Base-by-base conservation (phyloP, 2,113 vertebrate species). In the Alosa alosa region DNA sequence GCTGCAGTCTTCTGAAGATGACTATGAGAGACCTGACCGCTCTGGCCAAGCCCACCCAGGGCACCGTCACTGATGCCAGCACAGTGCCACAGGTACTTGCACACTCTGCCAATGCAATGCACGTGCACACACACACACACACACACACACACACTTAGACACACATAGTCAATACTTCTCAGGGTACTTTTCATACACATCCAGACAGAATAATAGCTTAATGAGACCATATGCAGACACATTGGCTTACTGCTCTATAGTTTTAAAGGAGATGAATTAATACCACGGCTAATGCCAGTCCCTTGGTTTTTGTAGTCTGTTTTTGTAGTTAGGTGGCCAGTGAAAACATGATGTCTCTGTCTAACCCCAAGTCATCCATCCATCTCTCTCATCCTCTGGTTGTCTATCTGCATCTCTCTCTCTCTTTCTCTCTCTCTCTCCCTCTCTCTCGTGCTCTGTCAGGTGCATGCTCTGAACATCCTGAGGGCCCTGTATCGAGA, bases 381-480 rank as follows among this genome's bases (percentile, higher is more conserved):
- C 9, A 10, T 49, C 9, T 49, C 47, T 22, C 10, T 84, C 49
- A 44, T 13, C 11, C 72, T 36, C 39, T 44, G 60, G 8, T 75
- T 78, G 45, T n/a, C 1, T 41, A 55, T 52, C 31, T 60, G 18
- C 68, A 22, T 47, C 0, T 68, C 9, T 84, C 52, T 83, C 20
- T 78, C 47, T 49, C 47, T 49, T 10, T 49, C 47, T 11, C 47
- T 49, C 47, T 49, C 47, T 49, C 3, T 49, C 47, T 49, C 47
- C 10, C 47, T 49, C 47, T 11, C 47, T 49, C 47, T 11, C 3
- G 2, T 11, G 2, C 47, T 49, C 7, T 49, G 31, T 64, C 87
- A 99, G 97, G 98, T 99, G 90, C 98, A 99, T 55, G 97, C 97
- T 88, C 94, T 99, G 89, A 99, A 99, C 95, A 97, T 99, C 91